These are phyloP conservation scores for Camponotus floridanus DNA, from an alignment of 1,140 invertebrate genomes.

Conservation along the genomic window DNA sequence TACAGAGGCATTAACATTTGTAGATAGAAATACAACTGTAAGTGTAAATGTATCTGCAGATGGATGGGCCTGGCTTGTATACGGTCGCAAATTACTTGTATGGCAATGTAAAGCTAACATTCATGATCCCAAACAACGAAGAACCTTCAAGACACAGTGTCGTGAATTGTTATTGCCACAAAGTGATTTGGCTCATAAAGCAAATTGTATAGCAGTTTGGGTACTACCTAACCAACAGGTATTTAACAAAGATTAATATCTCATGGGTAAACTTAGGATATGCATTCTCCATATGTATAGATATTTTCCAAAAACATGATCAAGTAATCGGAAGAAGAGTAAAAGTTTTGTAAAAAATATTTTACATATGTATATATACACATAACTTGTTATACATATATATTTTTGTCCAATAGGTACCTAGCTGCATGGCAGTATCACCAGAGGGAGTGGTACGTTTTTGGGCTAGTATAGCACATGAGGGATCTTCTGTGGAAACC, in stretches of 20 bases:
- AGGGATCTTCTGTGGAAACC: slow-evolving; percentile 94
- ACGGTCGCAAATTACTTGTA: slow-evolving; percentile 93
- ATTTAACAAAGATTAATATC: slow-evolving; percentile 53
- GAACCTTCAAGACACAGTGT: slow-evolving; percentile 87
- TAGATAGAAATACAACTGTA: slow-evolving; percentile 88
- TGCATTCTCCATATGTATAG: neutral
- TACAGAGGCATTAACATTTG: slow-evolving; percentile 94
- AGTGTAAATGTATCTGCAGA: slow-evolving; percentile 88
- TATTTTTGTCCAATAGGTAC: slow-evolving; percentile 85
- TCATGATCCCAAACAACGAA: slow-evolving; percentile 82
- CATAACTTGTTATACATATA: neutral
- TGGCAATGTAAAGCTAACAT: slow-evolving; percentile 92
- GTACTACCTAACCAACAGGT: slow-evolving; percentile 89
- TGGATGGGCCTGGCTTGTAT: slow-evolving; percentile 96
- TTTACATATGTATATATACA: neutral
- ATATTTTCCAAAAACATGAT: too few species aligned
- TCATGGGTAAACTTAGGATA: neutral
- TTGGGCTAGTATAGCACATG: slow-evolving; percentile 96
- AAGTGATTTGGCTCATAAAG: slow-evolving; percentile 96
- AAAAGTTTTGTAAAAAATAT: neutral
- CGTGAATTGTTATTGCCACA: slow-evolving; percentile 95
- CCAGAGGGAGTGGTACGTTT: slow-evolving; percentile 96
- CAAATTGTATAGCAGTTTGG: slow-evolving; percentile 95
- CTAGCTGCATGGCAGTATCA: slow-evolving; percentile 96
- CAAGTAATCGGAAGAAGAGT: neutral